Conservation (phyloP, 2,888 invertebrate genomes). For the Drosophila bunnanda region DNA sequence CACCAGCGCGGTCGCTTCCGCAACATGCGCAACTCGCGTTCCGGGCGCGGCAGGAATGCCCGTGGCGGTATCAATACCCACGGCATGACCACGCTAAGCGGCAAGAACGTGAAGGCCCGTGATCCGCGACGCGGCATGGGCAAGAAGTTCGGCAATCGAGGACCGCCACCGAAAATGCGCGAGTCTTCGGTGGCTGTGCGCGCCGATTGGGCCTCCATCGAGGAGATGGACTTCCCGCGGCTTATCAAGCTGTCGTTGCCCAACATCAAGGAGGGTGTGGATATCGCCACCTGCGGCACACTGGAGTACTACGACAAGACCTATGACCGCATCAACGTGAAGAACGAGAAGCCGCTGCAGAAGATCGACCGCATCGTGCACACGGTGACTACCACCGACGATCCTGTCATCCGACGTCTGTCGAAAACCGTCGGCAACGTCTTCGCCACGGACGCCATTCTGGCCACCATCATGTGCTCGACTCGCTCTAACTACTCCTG, state of each 20-base stretch:
- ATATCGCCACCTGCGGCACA: constrained; percentile 94
- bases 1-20: constrained; percentile 97
- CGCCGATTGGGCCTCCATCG: constrained; percentile 98
- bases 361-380: constrained; percentile 98
- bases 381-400: constrained; percentile 97
- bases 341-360: constrained; percentile 96
- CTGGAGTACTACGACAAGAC: constrained; percentile 98
- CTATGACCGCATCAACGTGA: constrained; percentile 98
- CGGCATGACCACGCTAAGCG: constrained; percentile 93
- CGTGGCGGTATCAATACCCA: constrained; percentile 88
- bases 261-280: constrained; percentile 93
- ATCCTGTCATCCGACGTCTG: constrained; percentile 97
- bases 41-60: constrained; percentile 86
- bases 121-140: constrained; percentile 89
- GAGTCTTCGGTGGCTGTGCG: constrained; percentile 98
- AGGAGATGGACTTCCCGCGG: constrained; percentile 99
- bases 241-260: constrained; percentile 97
- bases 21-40: constrained; percentile 88
- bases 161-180: constrained; percentile 95
- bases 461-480: constrained; percentile 99
- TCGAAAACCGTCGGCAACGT: constrained; percentile 98
- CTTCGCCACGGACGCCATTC: constrained; percentile 98
- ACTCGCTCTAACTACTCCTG: constrained; percentile 99
- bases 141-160: constrained; percentile 85
- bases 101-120: constrained; percentile 92